Evolutionary conservation across 2,888 invertebrate genomes (phyloP).

Genomic region (Sisyra terminalis): DNA sequence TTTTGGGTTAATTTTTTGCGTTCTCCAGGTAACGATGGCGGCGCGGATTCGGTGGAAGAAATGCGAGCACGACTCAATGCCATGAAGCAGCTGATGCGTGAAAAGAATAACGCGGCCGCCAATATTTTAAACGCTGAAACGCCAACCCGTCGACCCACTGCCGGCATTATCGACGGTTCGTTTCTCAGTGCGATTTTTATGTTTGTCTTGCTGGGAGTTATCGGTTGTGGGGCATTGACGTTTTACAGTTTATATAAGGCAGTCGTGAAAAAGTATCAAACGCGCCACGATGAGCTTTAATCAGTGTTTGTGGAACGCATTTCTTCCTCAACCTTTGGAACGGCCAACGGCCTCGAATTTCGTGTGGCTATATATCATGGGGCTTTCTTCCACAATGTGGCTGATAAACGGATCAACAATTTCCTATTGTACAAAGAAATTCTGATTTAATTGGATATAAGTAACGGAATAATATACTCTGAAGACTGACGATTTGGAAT

Average conservation of each 20-base stretch:
- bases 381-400: too few species aligned
- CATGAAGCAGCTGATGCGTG: conserved; percentile 74
- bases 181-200: conserved; percentile 72
- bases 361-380: too few species aligned
- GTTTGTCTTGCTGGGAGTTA: conserved; percentile 56
- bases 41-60: conserved; percentile 61
- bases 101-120: conserved; percentile 37
- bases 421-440: too few species aligned
- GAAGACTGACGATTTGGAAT: too few species aligned
- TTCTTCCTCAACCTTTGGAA: too few species aligned
- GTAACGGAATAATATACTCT: too few species aligned
- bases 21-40: conserved; percentile 18
- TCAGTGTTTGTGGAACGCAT: too few species aligned
- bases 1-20: too few species aligned
- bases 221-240: conserved; percentile 69
- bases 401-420: too few species aligned
- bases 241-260: conserved; percentile 71
- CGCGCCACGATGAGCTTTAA: conserved; percentile 66
- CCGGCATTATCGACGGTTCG: conserved; percentile 62
- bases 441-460: too few species aligned
- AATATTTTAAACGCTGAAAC: conserved; percentile 26
- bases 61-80: conserved; percentile 57
- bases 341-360: too few species aligned
- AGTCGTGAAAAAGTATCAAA: conserved; percentile 67
- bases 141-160: conserved; percentile 18